Evolutionary conservation across 2,888 invertebrate genomes (phyloP), one percentile per base, ranked within the genome.

Genomic region (Tenthredo livida): DNA sequence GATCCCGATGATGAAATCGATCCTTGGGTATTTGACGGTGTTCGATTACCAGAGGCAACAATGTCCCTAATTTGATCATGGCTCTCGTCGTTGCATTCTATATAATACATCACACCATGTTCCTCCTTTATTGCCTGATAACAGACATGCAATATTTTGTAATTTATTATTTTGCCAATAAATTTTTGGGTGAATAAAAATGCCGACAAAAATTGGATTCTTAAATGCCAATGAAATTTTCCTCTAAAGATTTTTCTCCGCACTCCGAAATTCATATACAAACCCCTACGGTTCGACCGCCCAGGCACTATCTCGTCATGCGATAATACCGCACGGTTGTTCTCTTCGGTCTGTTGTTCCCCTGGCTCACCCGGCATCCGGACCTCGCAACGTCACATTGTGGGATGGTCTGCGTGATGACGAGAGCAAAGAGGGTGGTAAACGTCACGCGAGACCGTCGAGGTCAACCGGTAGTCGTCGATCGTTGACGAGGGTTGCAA

Each of bases 1-100:
- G 90, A 92, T 72, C 91, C 91, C 0, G 89, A 89, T 67, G 92
- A 91, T 54, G 90, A 91, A 82, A 87, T 87, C 0, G 88, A 89
- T 83, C 78, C 84, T 17, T 85, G 86, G 2, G 80, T 89, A 15
- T 89, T 90, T 25, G 85, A 89, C 12, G 33, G 87, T 0, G 88
- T 91, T 86, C 89, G 90, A 0, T 75, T 84, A 50, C 85, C 87
- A 0, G 90, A 91, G 78, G 85, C 89, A 1, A 82, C 61, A 0
- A 72, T 89, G 65, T 88, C 89, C 47, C 73, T 90, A 0, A 75
- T 89, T 47, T 90, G 65, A 87, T 67, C 12, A 61, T 29, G 21
- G 15, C 9, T 70, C 21, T 43, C 17, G 47, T 21, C 25, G 50
- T 43, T 25, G 6, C 17, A 17, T 33, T 72, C n/a, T n/a, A 12